Conservation (phyloP, 2,797 vertebrate species). For the Bucorvus abyssinicus region DNA sequence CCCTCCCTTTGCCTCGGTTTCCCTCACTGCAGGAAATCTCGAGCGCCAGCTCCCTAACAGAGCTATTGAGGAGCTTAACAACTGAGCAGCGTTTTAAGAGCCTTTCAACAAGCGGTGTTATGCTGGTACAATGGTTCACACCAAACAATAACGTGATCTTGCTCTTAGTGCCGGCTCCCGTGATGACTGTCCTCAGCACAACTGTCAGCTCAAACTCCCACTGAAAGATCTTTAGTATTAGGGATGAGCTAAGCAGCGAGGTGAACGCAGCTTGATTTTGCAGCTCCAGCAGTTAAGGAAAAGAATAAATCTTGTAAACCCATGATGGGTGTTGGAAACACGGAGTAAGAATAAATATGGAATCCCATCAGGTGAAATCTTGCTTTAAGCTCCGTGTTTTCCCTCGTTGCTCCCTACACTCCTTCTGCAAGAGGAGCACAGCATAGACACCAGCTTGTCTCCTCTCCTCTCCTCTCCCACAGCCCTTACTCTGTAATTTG, state of each 20-base stretch:
- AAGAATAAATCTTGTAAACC: constrained; percentile 9
- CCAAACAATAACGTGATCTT: neutral
- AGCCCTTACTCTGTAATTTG: neutral
- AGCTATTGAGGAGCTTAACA: constrained; percentile 30
- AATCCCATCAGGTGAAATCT: neutral
- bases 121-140: neutral
- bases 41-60: neutral
- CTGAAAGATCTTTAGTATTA: constrained; percentile 65
- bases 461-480: neutral
- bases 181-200: constrained; percentile 54
- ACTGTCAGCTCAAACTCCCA: constrained; percentile 33
- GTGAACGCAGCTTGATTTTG: constrained; percentile 66
- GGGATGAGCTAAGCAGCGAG: constrained; percentile 32
- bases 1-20: neutral
- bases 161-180: neutral
- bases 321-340: neutral
- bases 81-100: constrained; percentile 26
- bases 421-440: neutral
- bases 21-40: neutral
- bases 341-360: neutral
- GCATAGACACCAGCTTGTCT: neutral
- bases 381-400: neutral
- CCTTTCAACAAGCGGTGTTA: constrained; percentile 18
- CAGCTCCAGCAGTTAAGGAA: constrained; percentile 25
- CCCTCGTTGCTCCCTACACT: neutral